Evolutionary conservation across 2,797 vertebrate genomes (phyloP), one percentile per base, ranked within the genome.

Genomic region (Amblyopsis hoosieri): DNA sequence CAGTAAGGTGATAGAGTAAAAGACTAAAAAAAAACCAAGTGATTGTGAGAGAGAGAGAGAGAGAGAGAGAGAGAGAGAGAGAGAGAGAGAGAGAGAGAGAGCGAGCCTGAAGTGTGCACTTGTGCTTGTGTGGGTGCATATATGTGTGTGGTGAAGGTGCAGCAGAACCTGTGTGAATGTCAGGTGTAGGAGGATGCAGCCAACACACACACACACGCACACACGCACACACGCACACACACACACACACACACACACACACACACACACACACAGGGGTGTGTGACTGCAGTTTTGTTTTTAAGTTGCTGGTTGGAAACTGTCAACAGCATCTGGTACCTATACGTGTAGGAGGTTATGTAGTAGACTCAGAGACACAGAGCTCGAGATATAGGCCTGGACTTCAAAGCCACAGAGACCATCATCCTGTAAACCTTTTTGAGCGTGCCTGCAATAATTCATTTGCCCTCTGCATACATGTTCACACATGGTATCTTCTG

Each of bases 111-210:
- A 23, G 60, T 19, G 37, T 68, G 54, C 33, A 4, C 17, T 52
- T 19, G 14, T 60, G 52, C 62, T 13, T 57, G 33, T 57, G 55
- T 57, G 29, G 23, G 23, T 37, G 10, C 47, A 12, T 57, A 45
- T 47, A 63, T 51, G 33, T 55, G 55, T 58, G 33, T 55, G 33
- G 33, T 37, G 54, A 37, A 52, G 63, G 37, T 45, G 45, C 14
- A 57, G 3, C 29, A 17, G 14, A 42, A 49, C 54, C 62, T 65
- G 2, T 66, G 37, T 58, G 48, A 66, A 58, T 58, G 64, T 52
- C 55, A 58, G 33, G 49, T 55, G 55, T 66, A 45, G 64, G 64
- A 51, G 47, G 48, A 12, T 45, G 45, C 15, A 50, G 54, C 23
- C 11, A 9, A 14, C 49, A 12, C 31, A 52, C 50, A 19, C 49